phyloP scores from a whole-genome alignment of 2,797 vertebrate species.

The Malurus leucopterus region DNA sequence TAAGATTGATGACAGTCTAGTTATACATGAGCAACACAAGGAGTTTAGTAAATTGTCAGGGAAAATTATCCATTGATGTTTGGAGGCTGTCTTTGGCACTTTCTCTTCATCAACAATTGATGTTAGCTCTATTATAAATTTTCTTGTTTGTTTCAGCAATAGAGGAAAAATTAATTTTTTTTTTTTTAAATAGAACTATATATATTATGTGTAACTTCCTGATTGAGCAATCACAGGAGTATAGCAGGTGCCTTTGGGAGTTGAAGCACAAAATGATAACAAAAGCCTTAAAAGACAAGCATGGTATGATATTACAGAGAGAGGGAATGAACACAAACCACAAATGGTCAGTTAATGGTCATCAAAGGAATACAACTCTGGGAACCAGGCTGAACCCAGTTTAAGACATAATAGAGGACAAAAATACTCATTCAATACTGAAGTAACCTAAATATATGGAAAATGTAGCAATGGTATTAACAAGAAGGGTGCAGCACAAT shows the following conservation, averaged over 20 bases:
- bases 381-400: not conserved
- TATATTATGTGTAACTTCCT: not conserved
- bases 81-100: not conserved
- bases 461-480: not conserved
- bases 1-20: not conserved
- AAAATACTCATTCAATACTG: not conserved
- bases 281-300: not conserved
- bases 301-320: rapidly evolving
- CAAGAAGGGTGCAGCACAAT: not conserved
- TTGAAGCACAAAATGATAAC: not conserved
- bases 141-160: not conserved
- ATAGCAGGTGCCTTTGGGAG: not conserved
- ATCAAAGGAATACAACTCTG: not conserved
- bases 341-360: not conserved
- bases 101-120: not conserved
- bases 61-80: not conserved
- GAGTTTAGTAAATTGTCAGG: not conserved
- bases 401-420: not conserved
- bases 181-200: not conserved
- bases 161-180: not conserved
- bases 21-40: not conserved
- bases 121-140: not conserved
- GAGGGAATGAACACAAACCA: not conserved
- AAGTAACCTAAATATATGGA: not conserved
- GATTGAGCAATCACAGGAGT: not conserved